Conservation (phyloP, 2,113 vertebrate species). For the Semnornis frantzii region DNA sequence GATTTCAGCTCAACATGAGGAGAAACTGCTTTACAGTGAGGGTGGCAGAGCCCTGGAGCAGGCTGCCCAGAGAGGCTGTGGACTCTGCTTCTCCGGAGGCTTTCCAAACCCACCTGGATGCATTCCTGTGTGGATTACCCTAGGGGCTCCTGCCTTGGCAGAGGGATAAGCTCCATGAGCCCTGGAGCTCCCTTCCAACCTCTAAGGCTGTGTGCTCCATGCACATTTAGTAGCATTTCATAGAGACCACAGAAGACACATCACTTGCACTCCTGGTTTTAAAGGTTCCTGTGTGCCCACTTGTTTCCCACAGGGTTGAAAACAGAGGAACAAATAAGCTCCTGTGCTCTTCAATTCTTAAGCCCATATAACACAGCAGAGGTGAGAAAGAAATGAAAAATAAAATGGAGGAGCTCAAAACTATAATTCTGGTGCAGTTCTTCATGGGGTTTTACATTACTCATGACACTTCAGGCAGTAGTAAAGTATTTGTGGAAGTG, state of each 20-base stretch:
- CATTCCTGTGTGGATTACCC: no score
- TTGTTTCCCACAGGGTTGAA: not conserved
- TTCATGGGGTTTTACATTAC: not conserved
- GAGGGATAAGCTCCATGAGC: no score
- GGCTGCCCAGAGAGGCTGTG: no score
- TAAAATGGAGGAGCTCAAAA: not conserved
- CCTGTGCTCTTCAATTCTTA: not conserved
- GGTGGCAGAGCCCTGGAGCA: no score
- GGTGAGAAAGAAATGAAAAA: not conserved
- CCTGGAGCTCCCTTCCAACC: no score
- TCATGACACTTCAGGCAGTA: not conserved
- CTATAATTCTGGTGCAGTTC: not conserved
- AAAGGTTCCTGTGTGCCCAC: not conserved
- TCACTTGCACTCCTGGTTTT: not conserved
- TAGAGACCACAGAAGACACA: not conserved
- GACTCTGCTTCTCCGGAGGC: no score
- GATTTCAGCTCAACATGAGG: no score
- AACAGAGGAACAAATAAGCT: not conserved
- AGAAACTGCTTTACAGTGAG: no score
- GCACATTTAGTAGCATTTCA: not conserved
- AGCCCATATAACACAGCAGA: not conserved
- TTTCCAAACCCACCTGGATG: no score
- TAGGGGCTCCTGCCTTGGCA: no score
- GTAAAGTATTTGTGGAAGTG: not conserved
- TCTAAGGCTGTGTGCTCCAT: no score